Base-by-base conservation (phyloP, 2,888 invertebrate species). In the Arge pagana region DNA sequence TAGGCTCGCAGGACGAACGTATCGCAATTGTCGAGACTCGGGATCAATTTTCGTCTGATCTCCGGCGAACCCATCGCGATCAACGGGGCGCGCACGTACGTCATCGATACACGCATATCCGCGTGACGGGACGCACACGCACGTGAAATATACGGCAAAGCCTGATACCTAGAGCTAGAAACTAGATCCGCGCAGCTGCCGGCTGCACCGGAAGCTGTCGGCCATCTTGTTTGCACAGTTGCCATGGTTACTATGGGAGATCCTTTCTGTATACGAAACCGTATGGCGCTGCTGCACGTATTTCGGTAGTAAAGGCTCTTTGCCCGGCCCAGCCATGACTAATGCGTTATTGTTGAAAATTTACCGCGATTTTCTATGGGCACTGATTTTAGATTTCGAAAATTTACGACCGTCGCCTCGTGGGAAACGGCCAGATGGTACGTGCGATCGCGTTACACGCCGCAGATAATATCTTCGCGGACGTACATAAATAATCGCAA, bases 151-250 rank as follows among this genome's bases (percentile, higher is more conserved):
- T 42, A 42, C 16, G 24, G 45, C 23, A 31, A 35, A 23, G 33
- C 45, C 45, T 48, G 28, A n/a, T 28, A n/a, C 28, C 70, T 60
- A 65, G 60, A 59, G 55, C 52, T 63, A 61, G 66, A 70, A 74
- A 74, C 45, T 45, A 45, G 45, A 45, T 45, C 45, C 45, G 45
- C 45, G 45, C 45, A 45, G 45, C 45, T 45, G 45, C 35, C 16
- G 45, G 35, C 45, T 45, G 45, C 45, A 45, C 74, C 73, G 75
- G 75, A 75, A 75, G 73, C 74, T 68, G 65, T 55, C 74, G 66
- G 72, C 74, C 75, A 74, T 76, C 65, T 74, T 76, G 74, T 76
- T 74, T 76, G 75, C 70, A 74, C 74, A 73, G 75, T 75, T 73
- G 71, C 72, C 63, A 74, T 70, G 66, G 72, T 64, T 67, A 70